These are phyloP conservation scores for Epinephelus awoara DNA, from an alignment of 2,797 vertebrate species.

Conservation along the genomic window DNA sequence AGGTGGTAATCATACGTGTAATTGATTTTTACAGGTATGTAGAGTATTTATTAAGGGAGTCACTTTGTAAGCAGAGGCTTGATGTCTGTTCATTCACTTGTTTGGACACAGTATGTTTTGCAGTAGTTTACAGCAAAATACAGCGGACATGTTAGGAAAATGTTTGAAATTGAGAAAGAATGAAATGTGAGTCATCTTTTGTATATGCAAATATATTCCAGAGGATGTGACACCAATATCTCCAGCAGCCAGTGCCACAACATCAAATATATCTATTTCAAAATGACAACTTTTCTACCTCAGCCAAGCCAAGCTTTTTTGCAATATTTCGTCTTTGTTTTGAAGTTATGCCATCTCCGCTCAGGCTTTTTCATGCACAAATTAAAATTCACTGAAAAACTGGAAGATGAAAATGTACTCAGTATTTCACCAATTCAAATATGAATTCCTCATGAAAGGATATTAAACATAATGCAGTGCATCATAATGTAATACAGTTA, in stretches of 20 bases:
- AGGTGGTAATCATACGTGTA: not conserved
- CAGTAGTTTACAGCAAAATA: not conserved
- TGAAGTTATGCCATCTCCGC: not conserved
- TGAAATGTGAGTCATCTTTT: not conserved
- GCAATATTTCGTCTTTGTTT: not conserved
- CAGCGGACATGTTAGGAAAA: not conserved
- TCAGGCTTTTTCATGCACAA: not conserved
- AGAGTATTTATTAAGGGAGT: not conserved
- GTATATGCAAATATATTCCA: constrained; percentile 16
- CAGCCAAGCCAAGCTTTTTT: not conserved
- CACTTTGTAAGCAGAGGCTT: not conserved
- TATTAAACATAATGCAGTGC: not conserved
- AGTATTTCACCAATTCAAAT: not conserved
- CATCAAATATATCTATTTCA: constrained; percentile 3
- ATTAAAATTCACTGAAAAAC: not conserved
- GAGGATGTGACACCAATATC: not conserved
- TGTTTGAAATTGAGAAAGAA: not conserved
- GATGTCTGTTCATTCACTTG: not conserved
- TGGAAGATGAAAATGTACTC: not conserved
- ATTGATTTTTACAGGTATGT: constrained; percentile 38
- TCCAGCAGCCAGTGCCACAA: not conserved
- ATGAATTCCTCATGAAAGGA: not conserved
- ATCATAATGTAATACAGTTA: not conserved
- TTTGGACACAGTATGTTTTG: not conserved
- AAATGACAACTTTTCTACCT: not conserved